Percentiles rank a stretch among this genome's conserved stretches.
These are phyloP conservation scores for Octonoba sinensis DNA, from an alignment of 2,888 invertebrate genomes.

Conservation along the genomic window DNA sequence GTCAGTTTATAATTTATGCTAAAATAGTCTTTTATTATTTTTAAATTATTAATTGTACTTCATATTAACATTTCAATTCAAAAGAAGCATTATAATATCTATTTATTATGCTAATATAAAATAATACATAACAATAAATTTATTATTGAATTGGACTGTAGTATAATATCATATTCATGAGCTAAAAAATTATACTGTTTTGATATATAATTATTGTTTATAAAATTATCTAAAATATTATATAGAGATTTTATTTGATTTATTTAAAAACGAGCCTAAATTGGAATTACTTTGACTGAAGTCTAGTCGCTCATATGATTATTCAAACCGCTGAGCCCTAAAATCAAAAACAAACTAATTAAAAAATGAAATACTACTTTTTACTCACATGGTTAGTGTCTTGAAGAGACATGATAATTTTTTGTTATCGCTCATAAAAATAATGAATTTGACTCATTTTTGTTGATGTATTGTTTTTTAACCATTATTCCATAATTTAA, in stretches of 20 bases:
- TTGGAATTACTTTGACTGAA: not conserved
- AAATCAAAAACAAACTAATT: conserved; percentile 13
- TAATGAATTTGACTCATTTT: not conserved
- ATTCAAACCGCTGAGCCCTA: conserved; percentile 12
- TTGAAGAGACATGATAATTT: not conserved
- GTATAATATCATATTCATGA: not conserved
- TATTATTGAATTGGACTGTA: too few species aligned
- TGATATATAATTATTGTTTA: not conserved
- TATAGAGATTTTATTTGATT: conserved; percentile 14
- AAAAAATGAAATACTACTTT: not conserved
- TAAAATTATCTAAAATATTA: not conserved
- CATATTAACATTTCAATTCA: too few species aligned
- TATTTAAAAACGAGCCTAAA: conserved; percentile 8
- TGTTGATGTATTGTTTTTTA: not conserved
- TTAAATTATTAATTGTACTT: too few species aligned
- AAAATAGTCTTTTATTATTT: too few species aligned
- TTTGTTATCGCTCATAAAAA: not conserved
- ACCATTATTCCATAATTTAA: not conserved
- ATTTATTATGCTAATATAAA: too few species aligned
- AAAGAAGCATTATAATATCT: too few species aligned
- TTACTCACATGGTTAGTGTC: not conserved
- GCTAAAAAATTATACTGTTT: conserved; percentile 2
- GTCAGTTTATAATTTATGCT: too few species aligned
- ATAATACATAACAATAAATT: too few species aligned
- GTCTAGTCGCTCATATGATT: conserved; percentile 13